A percentile compares a stretch with the other conserved stretches of the same genome.
These are phyloP conservation scores for Diabrotica virgifera DNA, from an alignment of 1,140 invertebrate species.

Conservation along the genomic window DNA sequence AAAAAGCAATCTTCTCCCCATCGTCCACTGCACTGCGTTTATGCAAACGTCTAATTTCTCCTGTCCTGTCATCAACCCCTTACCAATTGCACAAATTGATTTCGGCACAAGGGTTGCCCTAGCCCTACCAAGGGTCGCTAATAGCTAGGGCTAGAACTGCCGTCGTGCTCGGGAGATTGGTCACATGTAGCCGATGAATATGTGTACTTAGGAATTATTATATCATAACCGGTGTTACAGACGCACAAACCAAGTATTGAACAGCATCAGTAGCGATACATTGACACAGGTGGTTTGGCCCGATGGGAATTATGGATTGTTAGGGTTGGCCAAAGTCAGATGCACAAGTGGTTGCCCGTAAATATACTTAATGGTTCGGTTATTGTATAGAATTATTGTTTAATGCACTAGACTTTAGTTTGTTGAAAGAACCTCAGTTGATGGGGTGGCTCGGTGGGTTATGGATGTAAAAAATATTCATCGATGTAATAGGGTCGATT, in stretches of 20 bases:
- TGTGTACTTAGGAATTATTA: conserved; percentile 49
- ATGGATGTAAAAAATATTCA: background rate
- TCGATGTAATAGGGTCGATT: conserved; percentile 3
- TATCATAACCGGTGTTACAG: conserved; percentile 45
- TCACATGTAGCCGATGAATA: conserved; percentile 39
- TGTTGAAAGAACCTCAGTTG: conserved; percentile 5
- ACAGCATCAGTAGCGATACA: too few species aligned
- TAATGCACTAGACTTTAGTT: conserved; percentile 20
- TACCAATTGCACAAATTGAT: conserved; percentile 46
- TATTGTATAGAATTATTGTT: conserved; percentile 36
- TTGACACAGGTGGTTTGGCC: conserved; percentile 9
- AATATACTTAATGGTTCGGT: conserved; percentile 44
- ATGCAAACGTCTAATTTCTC: conserved; percentile 42
- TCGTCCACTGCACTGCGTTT: too few species aligned
- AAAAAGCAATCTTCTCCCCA: too few species aligned
- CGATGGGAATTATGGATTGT: conserved; percentile 21
- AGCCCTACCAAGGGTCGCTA: conserved; percentile 28
- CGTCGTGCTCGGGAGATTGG: conserved; percentile 21
- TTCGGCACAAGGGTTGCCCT: conserved; percentile 30
- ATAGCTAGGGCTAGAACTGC: conserved; percentile 36
- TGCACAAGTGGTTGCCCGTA: conserved; percentile 46
- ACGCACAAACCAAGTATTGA: conserved; percentile 1
- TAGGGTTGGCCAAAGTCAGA: conserved; percentile 45
- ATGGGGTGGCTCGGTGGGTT: background rate
- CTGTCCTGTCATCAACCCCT: conserved; percentile 35